Evolutionary conservation across 2,888 invertebrate genomes (phyloP), one percentile per base, ranked within the genome.

Genomic region (Colletes collaris): DNA sequence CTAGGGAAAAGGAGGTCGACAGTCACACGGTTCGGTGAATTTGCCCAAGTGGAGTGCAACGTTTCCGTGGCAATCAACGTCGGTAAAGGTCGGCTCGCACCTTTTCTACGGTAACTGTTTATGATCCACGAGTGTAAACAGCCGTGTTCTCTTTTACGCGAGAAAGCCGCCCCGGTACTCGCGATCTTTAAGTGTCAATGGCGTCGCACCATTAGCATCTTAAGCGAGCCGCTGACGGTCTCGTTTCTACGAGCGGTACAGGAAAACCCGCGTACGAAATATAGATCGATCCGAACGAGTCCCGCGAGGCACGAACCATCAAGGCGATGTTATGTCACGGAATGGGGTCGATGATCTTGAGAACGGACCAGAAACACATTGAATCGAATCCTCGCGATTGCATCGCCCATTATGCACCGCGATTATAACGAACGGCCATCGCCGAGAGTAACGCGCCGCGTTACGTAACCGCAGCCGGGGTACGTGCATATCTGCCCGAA

Each of bases 331-430:
- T 75, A 62, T 70, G 74, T 77, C 65, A 64, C 70, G 77, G 59
- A 86, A 84, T 50, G 81, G 56, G 76, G 83, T 69, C 73, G 65
- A 37, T 83, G 86, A 84, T 84, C 86, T 84, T 86, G 86, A 84
- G 79, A 79, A 64, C 64, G 67, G 67, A 60, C 71, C 73, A 58
- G 58, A 58, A 50, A 44, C 52, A 58, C 19, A 40, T 55, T 68
- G 73, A 68, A 82, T 76, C 79, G 71, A 70, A 84, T 74, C 79
- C 84, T 56, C 63, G 70, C 72, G 83, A 85, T 84, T 63, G 71
- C 70, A 63, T 72, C 66, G 75, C 56, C 53, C 60, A 73, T 72
- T 71, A 73, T 40, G 8, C 37, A 8, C 40, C 37, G 19, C 50
- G 76, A 60, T 58, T 69, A 72, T 63, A 62, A 70, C 72, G 65